Evolutionary conservation across 2,888 invertebrate genomes (phyloP).

Genomic region (Trachelus iudaicus): DNA sequence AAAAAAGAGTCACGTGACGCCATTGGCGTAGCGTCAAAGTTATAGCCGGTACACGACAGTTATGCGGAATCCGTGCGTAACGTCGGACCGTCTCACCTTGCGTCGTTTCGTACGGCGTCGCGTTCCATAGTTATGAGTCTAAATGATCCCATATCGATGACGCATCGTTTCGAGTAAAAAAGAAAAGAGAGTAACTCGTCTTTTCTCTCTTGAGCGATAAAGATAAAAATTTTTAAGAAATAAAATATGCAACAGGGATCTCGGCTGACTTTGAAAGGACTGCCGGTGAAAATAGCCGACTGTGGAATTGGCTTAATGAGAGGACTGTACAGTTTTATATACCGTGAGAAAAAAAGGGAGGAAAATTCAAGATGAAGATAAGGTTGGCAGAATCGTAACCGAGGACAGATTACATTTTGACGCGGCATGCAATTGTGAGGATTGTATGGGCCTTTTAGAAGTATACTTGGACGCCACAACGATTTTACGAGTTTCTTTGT

Average conservation of each 20-base stretch:
- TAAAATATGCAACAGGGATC: background rate
- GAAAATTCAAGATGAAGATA: slow-evolving; percentile 4
- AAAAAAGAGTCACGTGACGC: background rate
- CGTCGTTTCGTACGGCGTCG: background rate
- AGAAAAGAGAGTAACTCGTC: slow-evolving; percentile 20
- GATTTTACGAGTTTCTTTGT: slow-evolving; percentile 19
- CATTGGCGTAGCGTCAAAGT: background rate
- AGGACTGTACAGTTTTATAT: background rate
- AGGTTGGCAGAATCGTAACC: background rate
- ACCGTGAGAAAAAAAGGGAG: background rate
- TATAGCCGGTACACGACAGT: background rate
- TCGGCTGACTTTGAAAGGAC: background rate
- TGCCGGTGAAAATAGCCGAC: background rate
- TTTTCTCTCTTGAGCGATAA: background rate
- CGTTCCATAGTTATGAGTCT: background rate
- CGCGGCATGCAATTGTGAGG: slow-evolving; percentile 9
- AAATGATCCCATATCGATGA: slow-evolving; percentile 29
- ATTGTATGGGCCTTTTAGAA: background rate
- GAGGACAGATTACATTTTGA: background rate
- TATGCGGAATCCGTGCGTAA: background rate
- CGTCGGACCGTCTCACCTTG: background rate
- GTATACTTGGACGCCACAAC: slow-evolving; percentile 8
- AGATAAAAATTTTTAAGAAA: background rate
- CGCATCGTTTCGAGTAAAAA: slow-evolving; percentile 12
- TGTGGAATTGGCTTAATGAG: background rate